Evolutionary conservation across 2,113 vertebrate species (phyloP), one percentile per base, ranked within the genome.

Genomic region (Chloroceryle aenea): DNA sequence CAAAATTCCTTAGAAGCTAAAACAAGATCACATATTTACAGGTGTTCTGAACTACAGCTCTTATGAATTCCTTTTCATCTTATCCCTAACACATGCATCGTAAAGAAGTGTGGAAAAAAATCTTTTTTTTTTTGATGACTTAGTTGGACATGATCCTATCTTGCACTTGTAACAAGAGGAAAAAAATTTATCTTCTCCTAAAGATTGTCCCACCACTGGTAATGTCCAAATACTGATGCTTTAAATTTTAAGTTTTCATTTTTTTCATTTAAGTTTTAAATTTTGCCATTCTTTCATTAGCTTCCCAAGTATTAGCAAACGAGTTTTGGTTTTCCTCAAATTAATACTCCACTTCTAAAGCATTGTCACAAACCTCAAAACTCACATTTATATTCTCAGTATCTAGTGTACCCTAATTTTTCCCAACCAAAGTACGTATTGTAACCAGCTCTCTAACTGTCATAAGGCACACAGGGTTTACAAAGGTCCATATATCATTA

Each of bases 371-470:
- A 92, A 76, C 40, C 36, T 80, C 80, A 89, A 42, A 79, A 90
- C 32, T 8, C 13, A 17, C 27, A 50, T 68, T 72, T 83, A 10
- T 23, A 56, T 25, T 78, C 77, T 93, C 53, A 56, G 74, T 32
- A 78, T 69, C 77, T 75, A 86, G 68, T 8, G 75, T 11, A 71
- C 52, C 48, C 38, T 91, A 55, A 76, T 86, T 88, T 89, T 89
- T 95, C 61, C 69, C 50, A 82, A 61, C 87, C 81, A 8, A 74
- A 73, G 92, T 67, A 78, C 45, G n/a, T 30, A 67, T 29, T 88
- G 74, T 48, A 95, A 96, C 95, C 58, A 81, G 61, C 90, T 89
- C 92, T 91, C 4, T 94, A 96, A 94, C 82, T 64, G 85, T 78
- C 95, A 55, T 13, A 94, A 84, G 76, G 84, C 89, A 87, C 88